Percentiles rank a stretch among this genome's conserved stretches.
These are phyloP conservation scores for Macrostomum lignano DNA, from an alignment of 1,140 invertebrate genomes.

Conservation along the genomic window DNA sequence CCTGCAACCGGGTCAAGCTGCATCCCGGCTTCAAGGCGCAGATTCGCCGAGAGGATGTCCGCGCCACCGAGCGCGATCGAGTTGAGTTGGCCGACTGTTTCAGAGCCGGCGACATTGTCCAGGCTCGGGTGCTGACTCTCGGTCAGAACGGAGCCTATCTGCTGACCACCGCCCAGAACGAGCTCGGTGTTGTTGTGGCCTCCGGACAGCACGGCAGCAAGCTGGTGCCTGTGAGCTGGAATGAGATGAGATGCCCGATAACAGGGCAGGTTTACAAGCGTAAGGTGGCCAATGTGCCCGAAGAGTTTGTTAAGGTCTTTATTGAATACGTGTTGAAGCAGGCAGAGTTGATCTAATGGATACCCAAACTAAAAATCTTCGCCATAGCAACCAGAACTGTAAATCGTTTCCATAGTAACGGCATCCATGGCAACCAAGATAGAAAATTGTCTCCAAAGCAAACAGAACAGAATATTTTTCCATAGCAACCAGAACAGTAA, in stretches of 20 bases:
- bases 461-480: no score
- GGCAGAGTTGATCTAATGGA: no score
- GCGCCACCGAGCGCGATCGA: constrained; percentile 49
- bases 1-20: background rate
- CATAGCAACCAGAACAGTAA: no score
- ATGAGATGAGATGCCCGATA: constrained; percentile 72
- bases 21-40: background rate
- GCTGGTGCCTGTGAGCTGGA: constrained; percentile 82
- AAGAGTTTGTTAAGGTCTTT: no score
- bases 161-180: constrained; percentile 63
- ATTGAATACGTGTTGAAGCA: no score
- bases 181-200: constrained; percentile 71
- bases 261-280: constrained; percentile 48
- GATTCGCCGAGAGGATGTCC: constrained; percentile 62
- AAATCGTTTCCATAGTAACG: no score
- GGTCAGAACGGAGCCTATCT: constrained; percentile 61
- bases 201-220: no score
- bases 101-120: constrained; percentile 59
- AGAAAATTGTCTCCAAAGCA: no score
- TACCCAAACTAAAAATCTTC: no score
- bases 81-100: constrained; percentile 68
- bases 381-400: no score
- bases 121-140: constrained; percentile 60
- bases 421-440: no score
- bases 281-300: constrained; percentile 77